These are phyloP conservation scores for Rhagonycha lutea DNA, from an alignment of 2,888 invertebrate genomes.

Conservation along the genomic window DNA sequence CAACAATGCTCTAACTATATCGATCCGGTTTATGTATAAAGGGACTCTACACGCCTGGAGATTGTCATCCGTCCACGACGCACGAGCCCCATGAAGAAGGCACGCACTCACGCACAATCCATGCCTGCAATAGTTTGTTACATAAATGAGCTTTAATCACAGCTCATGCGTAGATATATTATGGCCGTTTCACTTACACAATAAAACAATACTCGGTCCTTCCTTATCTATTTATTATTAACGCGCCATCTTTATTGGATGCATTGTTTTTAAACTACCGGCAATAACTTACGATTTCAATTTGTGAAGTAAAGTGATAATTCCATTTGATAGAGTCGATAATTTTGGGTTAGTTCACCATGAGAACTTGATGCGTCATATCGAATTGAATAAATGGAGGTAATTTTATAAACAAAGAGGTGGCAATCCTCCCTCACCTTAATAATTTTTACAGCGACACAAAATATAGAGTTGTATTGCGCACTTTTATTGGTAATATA, in stretches of 20 bases:
- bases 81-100: slow-evolving; percentile 29
- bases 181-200: slow-evolving; percentile 14
- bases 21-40: slow-evolving; percentile 32
- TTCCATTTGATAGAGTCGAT: background rate
- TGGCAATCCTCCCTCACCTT: background rate
- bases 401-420: background rate
- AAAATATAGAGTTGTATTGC: background rate
- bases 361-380: background rate
- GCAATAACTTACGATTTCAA: background rate
- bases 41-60: slow-evolving; percentile 26
- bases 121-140: slow-evolving; percentile 16
- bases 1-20: slow-evolving; percentile 39
- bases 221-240: slow-evolving; percentile 15
- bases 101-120: slow-evolving; percentile 30
- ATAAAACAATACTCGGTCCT: background rate
- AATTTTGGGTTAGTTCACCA: background rate
- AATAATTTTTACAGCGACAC: background rate
- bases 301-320: background rate
- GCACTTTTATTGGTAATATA: background rate
- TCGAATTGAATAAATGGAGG: background rate
- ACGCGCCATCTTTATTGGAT: slow-evolving; percentile 20
- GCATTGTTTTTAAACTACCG: slow-evolving; percentile 5
- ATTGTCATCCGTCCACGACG: slow-evolving; percentile 31
- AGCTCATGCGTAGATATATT: slow-evolving; percentile 25
- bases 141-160: slow-evolving; percentile 21